These are phyloP conservation scores for Scaptomyza parva DNA, from an alignment of 2,888 invertebrate species.

Conservation along the genomic window DNA sequence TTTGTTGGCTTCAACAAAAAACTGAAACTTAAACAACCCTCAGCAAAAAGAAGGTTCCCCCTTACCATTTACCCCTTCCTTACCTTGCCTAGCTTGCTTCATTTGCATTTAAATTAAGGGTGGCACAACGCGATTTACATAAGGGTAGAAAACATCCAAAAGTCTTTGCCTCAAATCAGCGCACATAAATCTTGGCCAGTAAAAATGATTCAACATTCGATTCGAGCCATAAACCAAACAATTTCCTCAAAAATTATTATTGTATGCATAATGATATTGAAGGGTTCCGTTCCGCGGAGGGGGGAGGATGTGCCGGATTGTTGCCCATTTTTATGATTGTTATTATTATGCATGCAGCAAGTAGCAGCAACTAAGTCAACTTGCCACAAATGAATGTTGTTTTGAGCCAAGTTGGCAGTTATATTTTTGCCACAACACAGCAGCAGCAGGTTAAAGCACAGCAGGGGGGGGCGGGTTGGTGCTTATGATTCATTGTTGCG, in stretches of 20 bases:
- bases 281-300: too few species aligned
- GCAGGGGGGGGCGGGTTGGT: slow-evolving; percentile 24
- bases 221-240: slow-evolving; percentile 62
- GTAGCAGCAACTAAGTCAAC: slow-evolving; percentile 23
- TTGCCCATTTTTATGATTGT: slow-evolving; percentile 70
- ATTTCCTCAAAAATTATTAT: slow-evolving; percentile 54
- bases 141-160: slow-evolving; percentile 23
- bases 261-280: slow-evolving; percentile 74
- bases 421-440: slow-evolving; percentile 31
- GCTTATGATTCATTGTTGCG: slow-evolving; percentile 69
- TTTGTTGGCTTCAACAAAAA: slow-evolving; percentile 14
- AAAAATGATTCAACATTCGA: slow-evolving; percentile 74
- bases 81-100: background rate
- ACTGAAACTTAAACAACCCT: slow-evolving; percentile 29
- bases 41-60: slow-evolving; percentile 19
- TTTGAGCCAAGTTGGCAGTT: slow-evolving; percentile 63
- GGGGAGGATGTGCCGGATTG: background rate
- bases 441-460: slow-evolving; percentile 41
- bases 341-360: slow-evolving; percentile 74
- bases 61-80: slow-evolving; percentile 12
- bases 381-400: slow-evolving; percentile 28
- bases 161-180: slow-evolving; percentile 60
- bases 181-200: slow-evolving; percentile 68
- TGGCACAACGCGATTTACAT: slow-evolving; percentile 51
- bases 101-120: slow-evolving; percentile 75